A percentile compares a stretch with the other conserved stretches of the same genome.
Conservation (phyloP, 2,888 invertebrate genomes). For the Diarsia rubi region DNA sequence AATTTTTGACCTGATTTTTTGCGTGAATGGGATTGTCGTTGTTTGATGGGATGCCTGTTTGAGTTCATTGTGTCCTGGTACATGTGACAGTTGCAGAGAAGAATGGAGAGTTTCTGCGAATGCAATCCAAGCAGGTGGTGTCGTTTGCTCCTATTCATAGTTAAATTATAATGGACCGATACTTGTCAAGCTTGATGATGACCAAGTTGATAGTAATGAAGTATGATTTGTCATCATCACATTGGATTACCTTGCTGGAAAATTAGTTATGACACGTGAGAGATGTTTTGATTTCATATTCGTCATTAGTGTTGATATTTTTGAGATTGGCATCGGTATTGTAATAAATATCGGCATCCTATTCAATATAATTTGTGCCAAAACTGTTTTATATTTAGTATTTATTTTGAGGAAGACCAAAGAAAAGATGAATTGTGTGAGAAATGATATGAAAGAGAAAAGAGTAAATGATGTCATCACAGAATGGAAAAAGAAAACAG, state of each 20-base stretch:
- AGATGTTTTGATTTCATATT: neutral
- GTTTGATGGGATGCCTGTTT: conserved; percentile 57
- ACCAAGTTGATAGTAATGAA: neutral
- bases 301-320: neutral
- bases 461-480: too few species aligned
- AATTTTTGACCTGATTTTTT: conserved; percentile 70
- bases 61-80: conserved; percentile 50
- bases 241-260: neutral
- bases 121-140: conserved; percentile 53
- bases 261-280: neutral
- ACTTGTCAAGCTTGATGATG: conserved; percentile 7
- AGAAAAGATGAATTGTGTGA: too few species aligned
- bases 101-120: conserved; percentile 35
- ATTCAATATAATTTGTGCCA: neutral
- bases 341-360: neutral
- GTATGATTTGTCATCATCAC: neutral
- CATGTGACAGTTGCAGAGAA: conserved; percentile 32
- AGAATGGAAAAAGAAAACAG: too few species aligned
- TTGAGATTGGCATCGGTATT: neutral
- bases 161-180: conserved; percentile 1
- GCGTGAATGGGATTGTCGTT: conserved; percentile 53
- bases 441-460: too few species aligned
- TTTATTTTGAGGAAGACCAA: too few species aligned
- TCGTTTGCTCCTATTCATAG: conserved; percentile 16
- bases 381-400: neutral